Evolutionary conservation across 53 echinoderm and acorn worm genomes (phyloP).

Genomic region (Actinopyga echinites): DNA sequence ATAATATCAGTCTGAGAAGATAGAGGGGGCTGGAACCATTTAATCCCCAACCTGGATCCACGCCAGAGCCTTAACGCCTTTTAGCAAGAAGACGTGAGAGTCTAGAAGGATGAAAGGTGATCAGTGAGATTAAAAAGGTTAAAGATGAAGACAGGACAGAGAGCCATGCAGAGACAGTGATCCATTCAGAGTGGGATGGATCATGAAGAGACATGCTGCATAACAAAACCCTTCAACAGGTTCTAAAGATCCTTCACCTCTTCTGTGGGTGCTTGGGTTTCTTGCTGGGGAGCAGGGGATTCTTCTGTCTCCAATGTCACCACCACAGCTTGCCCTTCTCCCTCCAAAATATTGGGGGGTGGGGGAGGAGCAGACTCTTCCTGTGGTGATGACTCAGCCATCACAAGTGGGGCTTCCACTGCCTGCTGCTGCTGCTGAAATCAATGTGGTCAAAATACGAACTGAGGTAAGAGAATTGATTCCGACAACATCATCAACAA

Average conservation of each 20-base stretch:
- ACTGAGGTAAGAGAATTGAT: no score
- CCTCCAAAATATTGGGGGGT: background rate
- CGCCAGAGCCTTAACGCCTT: no score
- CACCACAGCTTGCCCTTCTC: no score
- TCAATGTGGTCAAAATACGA: background rate
- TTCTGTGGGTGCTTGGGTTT: constrained; percentile 4
- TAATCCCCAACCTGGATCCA: no score
- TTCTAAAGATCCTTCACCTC: constrained; percentile 22
- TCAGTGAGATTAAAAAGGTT: background rate
- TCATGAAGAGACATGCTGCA: no score
- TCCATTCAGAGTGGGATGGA: background rate
- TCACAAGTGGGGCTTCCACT: constrained; percentile 16
- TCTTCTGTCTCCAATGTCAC: no score
- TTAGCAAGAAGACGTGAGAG: no score
- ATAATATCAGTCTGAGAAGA: no score
- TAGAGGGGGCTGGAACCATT: no score
- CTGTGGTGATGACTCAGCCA: constrained; percentile 9
- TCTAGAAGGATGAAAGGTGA: no score
- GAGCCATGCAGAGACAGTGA: constrained; percentile 22
- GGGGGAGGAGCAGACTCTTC: constrained; percentile 10
- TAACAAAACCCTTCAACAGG: background rate
- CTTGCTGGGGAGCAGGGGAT: background rate
- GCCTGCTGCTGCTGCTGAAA: constrained; percentile 23
- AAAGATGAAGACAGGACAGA: background rate
- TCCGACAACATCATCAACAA: no score